Conservation (phyloP, 2,888 invertebrate species). For the Anthrax anthrax region DNA sequence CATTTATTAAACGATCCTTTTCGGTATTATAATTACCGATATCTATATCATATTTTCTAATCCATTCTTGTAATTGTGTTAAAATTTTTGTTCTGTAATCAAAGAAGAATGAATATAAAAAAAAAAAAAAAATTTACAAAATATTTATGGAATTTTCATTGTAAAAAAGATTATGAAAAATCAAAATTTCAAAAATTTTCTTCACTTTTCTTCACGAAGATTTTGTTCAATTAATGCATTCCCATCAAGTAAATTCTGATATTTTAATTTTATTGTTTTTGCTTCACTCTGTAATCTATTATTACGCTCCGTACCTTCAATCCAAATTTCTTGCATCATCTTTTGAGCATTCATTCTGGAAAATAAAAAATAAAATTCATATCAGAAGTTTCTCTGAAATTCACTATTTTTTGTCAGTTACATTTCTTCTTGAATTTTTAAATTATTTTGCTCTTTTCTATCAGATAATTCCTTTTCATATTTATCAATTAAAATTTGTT, state of each 20-base stretch:
- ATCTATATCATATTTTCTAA: conserved; percentile 26
- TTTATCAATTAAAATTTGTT: conserved; percentile 2
- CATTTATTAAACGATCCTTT: conserved; percentile 18
- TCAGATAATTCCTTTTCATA: conserved; percentile 1
- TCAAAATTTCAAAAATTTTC: background rate
- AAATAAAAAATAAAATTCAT: background rate
- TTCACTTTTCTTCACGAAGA: conserved; percentile 25
- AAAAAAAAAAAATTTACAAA: background rate
- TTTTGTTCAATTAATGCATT: conserved; percentile 19
- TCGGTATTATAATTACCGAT: conserved; percentile 25
- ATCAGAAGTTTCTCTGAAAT: too few relatives aligned
- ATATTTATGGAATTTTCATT: too few relatives aligned
- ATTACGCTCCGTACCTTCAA: conserved; percentile 17
- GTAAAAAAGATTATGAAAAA: too few relatives aligned
- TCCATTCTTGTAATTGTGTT: background rate
- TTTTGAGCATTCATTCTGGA: conserved; percentile 19
- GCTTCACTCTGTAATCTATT: conserved; percentile 18
- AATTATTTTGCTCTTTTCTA: conserved; percentile 1
- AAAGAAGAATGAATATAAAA: background rate
- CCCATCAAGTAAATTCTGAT: conserved; percentile 14
- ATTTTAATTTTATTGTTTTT: conserved; percentile 12
- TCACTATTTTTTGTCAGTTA: too few relatives aligned
- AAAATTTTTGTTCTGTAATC: background rate
- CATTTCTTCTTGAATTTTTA: conserved; percentile 1
- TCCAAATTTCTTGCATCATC: conserved; percentile 15